Base-by-base conservation (phyloP, 2,888 invertebrate genomes). In the Drosophila lutescens region DNA sequence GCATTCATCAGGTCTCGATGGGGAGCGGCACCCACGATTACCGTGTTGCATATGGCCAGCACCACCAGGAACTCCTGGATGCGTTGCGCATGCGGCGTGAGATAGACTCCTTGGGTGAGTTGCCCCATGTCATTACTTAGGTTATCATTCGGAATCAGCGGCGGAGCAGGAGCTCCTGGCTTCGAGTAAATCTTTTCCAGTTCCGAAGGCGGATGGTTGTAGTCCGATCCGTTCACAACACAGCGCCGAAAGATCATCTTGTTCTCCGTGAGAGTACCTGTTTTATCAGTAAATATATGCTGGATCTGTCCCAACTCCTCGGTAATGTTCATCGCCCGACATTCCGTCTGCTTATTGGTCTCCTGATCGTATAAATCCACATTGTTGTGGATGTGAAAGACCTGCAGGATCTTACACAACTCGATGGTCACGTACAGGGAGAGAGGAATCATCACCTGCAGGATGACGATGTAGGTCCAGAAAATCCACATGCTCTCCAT, bases 351-450 rank as follows among this genome's bases (percentile, higher is more conserved):
- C 84, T 96, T 97, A 91, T 98, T 96, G 38, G 96, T 96, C 65
- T 95, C 94, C 20, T 95, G 94, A 91, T 99, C 97, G 92, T 96
- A 98, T 90, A 99, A 94, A 79, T 97, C 96, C 13, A 95, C 93
- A 92, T 99, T 98, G 86, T 97, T 95, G 88, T 97, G 96, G 86
- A 99, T 98, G 92, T 98, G 98, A 92, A 96, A 98, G 53, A 98
- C 97, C 93, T 99, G 99, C 69, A 97, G 94, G 74, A 99, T 94
- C 93, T 99, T 99, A 81, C 98, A 97, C 93, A 99, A 95, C 93
- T 99, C 99, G 88, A 99, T 95, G 4, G 98, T 98, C 58, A 99
- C 99, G 93, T 99, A 99, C 70, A 99, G 93, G 8, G 99, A 98
- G 50, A 99, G 94, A 0, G 99, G 99, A 91, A 99, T 98, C 96